These are phyloP conservation scores for Darevskia nairensis DNA, from an alignment of 2,797 vertebrate genomes.

Conservation along the genomic window DNA sequence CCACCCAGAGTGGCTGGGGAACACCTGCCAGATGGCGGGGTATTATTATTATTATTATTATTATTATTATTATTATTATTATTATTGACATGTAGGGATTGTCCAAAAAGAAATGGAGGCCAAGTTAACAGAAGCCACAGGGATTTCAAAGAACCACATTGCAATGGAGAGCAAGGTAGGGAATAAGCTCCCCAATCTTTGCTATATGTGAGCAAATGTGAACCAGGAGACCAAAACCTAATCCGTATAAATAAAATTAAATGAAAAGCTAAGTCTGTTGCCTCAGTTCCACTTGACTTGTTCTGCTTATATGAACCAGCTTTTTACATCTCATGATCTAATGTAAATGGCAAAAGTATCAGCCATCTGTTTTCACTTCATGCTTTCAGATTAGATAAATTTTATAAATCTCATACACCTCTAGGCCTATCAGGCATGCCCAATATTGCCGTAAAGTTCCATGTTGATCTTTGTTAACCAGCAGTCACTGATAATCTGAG, in stretches of 20 bases:
- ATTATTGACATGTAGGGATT: too few relatives aligned
- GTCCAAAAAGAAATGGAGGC: neutral
- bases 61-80: too few relatives aligned
- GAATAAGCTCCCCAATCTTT: too few relatives aligned
- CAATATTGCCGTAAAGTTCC: conserved; percentile 41
- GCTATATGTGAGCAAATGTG: too few relatives aligned
- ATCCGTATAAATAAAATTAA: conserved; percentile 17
- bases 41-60: too few relatives aligned
- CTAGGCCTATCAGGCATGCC: conserved; percentile 29
- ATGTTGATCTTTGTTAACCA: conserved; percentile 37
- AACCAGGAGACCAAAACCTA: neutral
- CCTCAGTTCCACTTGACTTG: conserved; percentile 27
- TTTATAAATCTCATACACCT: conserved; percentile 49
- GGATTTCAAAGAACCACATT: neutral
- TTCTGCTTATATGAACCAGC: conserved; percentile 48
- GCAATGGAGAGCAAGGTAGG: neutral
- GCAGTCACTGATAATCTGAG: conserved; percentile 34
- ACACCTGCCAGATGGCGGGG: too few relatives aligned
- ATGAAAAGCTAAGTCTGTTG: neutral
- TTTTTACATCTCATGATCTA: conserved; percentile 61
- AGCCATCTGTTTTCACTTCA: conserved; percentile 75
- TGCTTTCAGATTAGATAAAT: conserved; percentile 53
- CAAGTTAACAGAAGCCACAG: neutral
- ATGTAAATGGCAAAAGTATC: conserved; percentile 66
- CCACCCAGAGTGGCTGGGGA: too few relatives aligned